Percentiles rank a stretch among this genome's conserved stretches.
Conservation (phyloP, 1,140 invertebrate species). For the Drosophila melanica region DNA sequence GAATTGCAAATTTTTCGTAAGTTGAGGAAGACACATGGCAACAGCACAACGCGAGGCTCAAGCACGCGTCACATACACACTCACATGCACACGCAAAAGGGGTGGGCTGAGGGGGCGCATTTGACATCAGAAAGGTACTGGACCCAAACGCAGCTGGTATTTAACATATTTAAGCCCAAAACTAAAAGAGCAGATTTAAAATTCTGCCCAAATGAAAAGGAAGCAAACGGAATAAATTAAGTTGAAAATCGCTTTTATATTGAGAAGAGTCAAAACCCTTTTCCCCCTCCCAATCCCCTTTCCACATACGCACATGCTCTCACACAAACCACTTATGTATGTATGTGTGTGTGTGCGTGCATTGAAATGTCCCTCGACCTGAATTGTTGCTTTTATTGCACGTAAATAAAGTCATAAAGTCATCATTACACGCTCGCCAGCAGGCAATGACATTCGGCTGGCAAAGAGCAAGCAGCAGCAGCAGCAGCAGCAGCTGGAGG, state of each 20-base stretch:
- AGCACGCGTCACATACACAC: slow-evolving; percentile 25
- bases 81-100: slow-evolving; percentile 3
- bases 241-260: slow-evolving; percentile 73
- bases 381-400: slow-evolving; percentile 76
- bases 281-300: no score
- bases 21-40: slow-evolving; percentile 48
- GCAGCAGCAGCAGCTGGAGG: neutral
- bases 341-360: slow-evolving; percentile 1
- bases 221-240: slow-evolving; percentile 70
- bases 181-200: slow-evolving; percentile 57
- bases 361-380: slow-evolving; percentile 26
- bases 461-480: neutral
- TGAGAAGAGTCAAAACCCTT: neutral
- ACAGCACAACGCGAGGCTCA: slow-evolving; percentile 12
- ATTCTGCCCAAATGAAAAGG: slow-evolving; percentile 56
- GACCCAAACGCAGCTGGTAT: slow-evolving; percentile 46
- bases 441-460: slow-evolving; percentile 39
- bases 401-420: slow-evolving; percentile 81
- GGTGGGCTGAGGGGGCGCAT: slow-evolving; percentile 1
- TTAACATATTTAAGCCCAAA: slow-evolving; percentile 69
- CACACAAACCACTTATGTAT: neutral
- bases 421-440: slow-evolving; percentile 73
- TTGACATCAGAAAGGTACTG: slow-evolving; percentile 49
- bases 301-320: no score
- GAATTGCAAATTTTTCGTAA: slow-evolving; percentile 68